These are phyloP conservation scores for Sorex maritimensis DNA, from an alignment of 2,797 vertebrate species.

Conservation along the genomic window DNA sequence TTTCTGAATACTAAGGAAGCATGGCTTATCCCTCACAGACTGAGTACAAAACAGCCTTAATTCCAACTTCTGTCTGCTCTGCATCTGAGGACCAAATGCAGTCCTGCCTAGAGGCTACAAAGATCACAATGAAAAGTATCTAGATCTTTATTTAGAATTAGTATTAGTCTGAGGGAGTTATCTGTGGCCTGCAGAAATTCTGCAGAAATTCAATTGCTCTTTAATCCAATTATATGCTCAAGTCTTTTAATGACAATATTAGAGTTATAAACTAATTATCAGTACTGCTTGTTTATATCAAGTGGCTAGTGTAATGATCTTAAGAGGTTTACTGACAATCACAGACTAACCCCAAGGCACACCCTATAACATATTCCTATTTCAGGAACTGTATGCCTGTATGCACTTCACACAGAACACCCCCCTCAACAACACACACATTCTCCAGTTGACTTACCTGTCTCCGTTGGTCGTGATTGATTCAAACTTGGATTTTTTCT, in stretches of 20 bases:
- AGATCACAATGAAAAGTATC: slow-evolving; percentile 36
- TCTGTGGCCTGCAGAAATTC: slow-evolving; percentile 45
- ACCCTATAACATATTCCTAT: slow-evolving; percentile 15
- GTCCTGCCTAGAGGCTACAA: neutral
- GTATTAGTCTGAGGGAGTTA: slow-evolving; percentile 15
- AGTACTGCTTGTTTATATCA: neutral
- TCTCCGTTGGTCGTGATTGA: slow-evolving; percentile 92
- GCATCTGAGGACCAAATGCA: slow-evolving; percentile 35
- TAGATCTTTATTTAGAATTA: slow-evolving; percentile 42
- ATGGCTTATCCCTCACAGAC: neutral
- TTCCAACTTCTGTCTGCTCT: neutral
- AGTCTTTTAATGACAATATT: slow-evolving; percentile 41
- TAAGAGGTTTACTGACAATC: slow-evolving; percentile 44
- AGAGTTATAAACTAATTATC: slow-evolving; percentile 51
- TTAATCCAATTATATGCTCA: slow-evolving; percentile 42
- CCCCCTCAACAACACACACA: neutral
- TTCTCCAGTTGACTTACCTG: slow-evolving; percentile 90
- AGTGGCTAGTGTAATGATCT: neutral
- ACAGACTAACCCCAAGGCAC: slow-evolving; percentile 23
- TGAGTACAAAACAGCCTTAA: slow-evolving; percentile 10
- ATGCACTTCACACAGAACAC: slow-evolving; percentile 34
- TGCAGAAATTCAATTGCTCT: slow-evolving; percentile 57
- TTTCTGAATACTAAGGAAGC: slow-evolving; percentile 55
- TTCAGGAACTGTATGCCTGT: slow-evolving; percentile 54
- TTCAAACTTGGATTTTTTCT: slow-evolving; percentile 93